Conservation (phyloP, 2,113 vertebrate genomes). For the Dascyllus trimaculatus region DNA sequence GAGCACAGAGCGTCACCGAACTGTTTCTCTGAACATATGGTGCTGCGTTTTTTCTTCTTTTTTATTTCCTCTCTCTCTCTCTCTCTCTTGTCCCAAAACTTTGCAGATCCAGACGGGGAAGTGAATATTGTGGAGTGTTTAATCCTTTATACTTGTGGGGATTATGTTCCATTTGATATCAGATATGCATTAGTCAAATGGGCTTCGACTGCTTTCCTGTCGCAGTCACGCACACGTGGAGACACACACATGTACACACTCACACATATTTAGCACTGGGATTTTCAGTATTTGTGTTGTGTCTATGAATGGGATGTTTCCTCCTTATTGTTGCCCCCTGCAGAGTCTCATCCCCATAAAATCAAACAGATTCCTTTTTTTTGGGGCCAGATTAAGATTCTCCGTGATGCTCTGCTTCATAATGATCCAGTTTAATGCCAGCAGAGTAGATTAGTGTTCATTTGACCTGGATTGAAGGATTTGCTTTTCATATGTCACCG, state of each 20-base stretch:
- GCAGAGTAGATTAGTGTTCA: conserved; percentile 68
- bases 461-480: conserved; percentile 80
- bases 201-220: conserved; percentile 27
- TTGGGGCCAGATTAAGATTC: conserved; percentile 58
- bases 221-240: conserved; percentile 25
- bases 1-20: conserved; percentile 34
- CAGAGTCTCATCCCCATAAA: conserved; percentile 19
- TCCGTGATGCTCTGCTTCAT: conserved; percentile 30
- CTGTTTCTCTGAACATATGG: conserved; percentile 57
- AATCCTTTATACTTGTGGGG: conserved; percentile 70
- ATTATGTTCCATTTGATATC: conserved; percentile 77
- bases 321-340: conserved; percentile 12
- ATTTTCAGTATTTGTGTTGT: conserved; percentile 1
- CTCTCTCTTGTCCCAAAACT: conserved; percentile 43
- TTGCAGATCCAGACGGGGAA: conserved; percentile 43
- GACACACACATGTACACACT: not conserved
- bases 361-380: conserved; percentile 43
- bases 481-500: conserved; percentile 64
- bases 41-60: no score
- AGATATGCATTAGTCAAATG: conserved; percentile 73
- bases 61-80: not conserved
- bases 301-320: not conserved
- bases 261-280: not conserved
- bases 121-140: conserved; percentile 61
- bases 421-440: conserved; percentile 56